Percentiles rank a stretch among this genome's conserved stretches.
Conservation (phyloP, 2,113 vertebrate genomes). For the Laterallus jamaicensis region DNA sequence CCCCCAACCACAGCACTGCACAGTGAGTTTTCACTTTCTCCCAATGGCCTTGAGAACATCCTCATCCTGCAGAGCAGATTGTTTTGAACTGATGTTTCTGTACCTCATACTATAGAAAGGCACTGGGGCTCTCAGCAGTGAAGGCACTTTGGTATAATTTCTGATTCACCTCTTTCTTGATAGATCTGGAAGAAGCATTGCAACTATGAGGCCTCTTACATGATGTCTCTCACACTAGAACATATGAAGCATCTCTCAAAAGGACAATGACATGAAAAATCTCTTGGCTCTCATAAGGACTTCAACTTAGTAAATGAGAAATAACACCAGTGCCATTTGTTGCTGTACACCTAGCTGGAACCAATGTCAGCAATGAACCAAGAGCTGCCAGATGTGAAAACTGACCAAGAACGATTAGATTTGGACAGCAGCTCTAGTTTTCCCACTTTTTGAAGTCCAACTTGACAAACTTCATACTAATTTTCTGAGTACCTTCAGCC, state of each 20-base stretch:
- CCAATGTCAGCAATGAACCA: neutral
- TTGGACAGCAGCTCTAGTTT: neutral
- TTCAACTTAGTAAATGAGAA: neutral
- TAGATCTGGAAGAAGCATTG: neutral
- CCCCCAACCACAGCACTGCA: neutral
- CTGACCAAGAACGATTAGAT: neutral
- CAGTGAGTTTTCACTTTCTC: slow-evolving; percentile 29
- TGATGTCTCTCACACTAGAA: neutral
- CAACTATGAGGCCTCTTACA: neutral
- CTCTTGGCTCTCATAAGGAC: neutral
- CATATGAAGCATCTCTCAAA: neutral
- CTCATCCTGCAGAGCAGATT: neutral
- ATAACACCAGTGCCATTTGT: neutral
- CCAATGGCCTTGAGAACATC: neutral
- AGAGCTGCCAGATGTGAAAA: neutral
- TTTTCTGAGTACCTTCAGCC: neutral
- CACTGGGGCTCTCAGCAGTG: neutral
- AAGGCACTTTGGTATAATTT: neutral
- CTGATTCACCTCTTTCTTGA: neutral
- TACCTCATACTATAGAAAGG: neutral
- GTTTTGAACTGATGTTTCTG: neutral
- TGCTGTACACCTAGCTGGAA: neutral
- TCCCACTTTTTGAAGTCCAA: neutral
- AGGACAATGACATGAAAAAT: neutral
- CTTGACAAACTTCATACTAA: neutral